These are phyloP conservation scores for Lasioglossum pauxillum DNA, from an alignment of 2,888 invertebrate genomes.

Conservation along the genomic window DNA sequence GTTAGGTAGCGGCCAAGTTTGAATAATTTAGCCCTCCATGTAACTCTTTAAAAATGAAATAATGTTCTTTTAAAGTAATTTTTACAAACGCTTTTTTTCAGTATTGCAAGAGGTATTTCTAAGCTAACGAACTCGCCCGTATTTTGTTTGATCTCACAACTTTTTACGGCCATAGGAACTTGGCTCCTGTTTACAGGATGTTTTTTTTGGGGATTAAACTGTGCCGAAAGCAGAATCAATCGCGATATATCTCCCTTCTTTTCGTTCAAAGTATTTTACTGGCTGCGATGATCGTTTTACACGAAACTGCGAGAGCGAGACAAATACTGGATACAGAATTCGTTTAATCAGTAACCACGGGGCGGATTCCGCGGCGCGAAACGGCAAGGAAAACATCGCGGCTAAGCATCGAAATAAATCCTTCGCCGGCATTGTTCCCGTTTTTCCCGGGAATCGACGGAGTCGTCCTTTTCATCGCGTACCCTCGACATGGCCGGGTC, in stretches of 20 bases:
- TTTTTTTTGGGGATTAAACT: too few relatives aligned
- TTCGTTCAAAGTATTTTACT: background rate
- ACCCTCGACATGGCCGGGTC: slow-evolving; percentile 40
- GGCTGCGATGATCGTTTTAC: slow-evolving; percentile 19
- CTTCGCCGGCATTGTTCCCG: slow-evolving; percentile 45
- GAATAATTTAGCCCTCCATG: too few relatives aligned
- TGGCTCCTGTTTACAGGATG: too few relatives aligned
- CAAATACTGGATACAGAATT: background rate
- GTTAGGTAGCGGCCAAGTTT: too few relatives aligned
- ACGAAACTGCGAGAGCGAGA: slow-evolving; percentile 25
- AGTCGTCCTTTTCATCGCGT: slow-evolving; percentile 53
- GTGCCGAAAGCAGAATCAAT: background rate
- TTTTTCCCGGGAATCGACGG: slow-evolving; percentile 43
- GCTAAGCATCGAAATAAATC: slow-evolving; percentile 38
- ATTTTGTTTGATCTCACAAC: too few relatives aligned
- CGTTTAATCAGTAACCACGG: background rate
- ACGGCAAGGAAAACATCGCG: slow-evolving; percentile 3
- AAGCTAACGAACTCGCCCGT: too few relatives aligned
- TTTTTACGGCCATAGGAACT: too few relatives aligned
- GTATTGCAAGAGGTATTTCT: too few relatives aligned
- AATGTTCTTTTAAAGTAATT: too few relatives aligned
- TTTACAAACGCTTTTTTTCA: too few relatives aligned
- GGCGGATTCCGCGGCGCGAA: background rate
- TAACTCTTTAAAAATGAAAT: too few relatives aligned
- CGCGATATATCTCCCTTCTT: slow-evolving; percentile 7